phyloP scores from a whole-genome alignment of 2,797 vertebrate species.

The Parauchenoglanis ngamensis region DNA sequence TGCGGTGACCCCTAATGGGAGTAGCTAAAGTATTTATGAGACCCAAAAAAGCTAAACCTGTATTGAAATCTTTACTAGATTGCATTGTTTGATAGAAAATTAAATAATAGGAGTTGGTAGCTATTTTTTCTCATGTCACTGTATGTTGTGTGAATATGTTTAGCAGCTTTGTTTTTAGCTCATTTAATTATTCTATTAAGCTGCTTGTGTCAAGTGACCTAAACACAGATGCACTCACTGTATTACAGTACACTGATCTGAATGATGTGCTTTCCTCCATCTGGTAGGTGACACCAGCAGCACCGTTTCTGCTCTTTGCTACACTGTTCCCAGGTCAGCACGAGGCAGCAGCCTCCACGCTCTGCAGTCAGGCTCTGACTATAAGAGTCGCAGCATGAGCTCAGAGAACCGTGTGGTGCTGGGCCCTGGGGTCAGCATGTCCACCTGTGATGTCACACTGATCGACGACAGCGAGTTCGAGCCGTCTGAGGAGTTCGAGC shows the following conservation, averaged over 20 bases:
- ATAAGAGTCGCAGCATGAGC: slow-evolving; percentile 84
- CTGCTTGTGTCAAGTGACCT: neutral
- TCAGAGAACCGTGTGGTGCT: slow-evolving; percentile 83
- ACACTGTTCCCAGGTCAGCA: slow-evolving; percentile 85
- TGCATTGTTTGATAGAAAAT: neutral
- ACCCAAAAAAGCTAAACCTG: neutral
- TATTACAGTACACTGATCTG: neutral
- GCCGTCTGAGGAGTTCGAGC: slow-evolving; percentile 93
- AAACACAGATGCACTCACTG: neutral
- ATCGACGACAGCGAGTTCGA: slow-evolving; percentile 97
- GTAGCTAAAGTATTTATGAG: neutral
- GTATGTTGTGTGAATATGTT: neutral
- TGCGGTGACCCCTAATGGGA: too few species aligned
- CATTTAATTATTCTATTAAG: neutral
- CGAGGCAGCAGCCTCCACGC: slow-evolving; percentile 86
- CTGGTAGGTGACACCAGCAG: slow-evolving; percentile 85
- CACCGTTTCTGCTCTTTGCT: slow-evolving; percentile 88
- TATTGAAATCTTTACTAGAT: neutral
- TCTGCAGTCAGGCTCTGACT: slow-evolving; percentile 92
- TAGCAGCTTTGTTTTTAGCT: neutral
- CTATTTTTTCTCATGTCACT: neutral
- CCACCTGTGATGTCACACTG: slow-evolving; percentile 86
- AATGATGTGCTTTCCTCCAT: neutral
- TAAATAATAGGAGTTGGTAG: neutral
- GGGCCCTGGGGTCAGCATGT: slow-evolving; percentile 82